Base-by-base conservation (phyloP, 2,888 invertebrate genomes). In the Diadegma fenestrale region DNA sequence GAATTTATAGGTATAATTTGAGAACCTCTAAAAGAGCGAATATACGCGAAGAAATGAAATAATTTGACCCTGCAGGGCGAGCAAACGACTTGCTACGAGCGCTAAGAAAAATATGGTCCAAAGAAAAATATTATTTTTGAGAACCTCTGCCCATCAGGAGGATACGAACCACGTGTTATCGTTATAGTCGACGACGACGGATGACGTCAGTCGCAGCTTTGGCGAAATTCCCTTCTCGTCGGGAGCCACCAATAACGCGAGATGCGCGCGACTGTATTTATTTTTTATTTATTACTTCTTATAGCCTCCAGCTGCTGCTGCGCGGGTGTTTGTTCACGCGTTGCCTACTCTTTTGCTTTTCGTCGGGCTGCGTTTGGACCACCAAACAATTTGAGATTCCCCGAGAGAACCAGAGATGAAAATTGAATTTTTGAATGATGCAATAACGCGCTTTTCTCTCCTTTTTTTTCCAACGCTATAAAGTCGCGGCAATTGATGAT, bases 131-230 rank as follows among this genome's bases (percentile, higher is more conserved):
- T 37, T 22, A 54, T 68, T 61, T 80, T 86, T 87, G 87, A 88
- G 88, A 88, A 87, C 84, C 86, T 85, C 86, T 88, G 33, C 2
- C 87, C 79, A n/a, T n/a, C n/a, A 85, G 77, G 86, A 89, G 89
- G 88, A 89, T 90, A 87, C 82, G 82, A 82, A 84, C 84, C 90
- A 89, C 87, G 87, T 89, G 91, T 87, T 88, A 64, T n/a, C n/a
- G n/a, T n/a, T n/a, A n/a, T n/a, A n/a, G n/a, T n/a, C n/a, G n/a
- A n/a, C n/a, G n/a, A n/a, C 58, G 33, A 33, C 72, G 61, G 79
- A 85, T 88, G 88, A 86, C 84, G 87, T 87, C 89, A 89, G 83
- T 87, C 81, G 77, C 41, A 86, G 85, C 82, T 80, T 82, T 77
- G 22, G 80, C 80, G 58, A 87, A 87, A 85, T 66, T 87, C 80